Percentiles rank a stretch among this genome's conserved stretches.
Conservation (phyloP, 2,113 vertebrate genomes). For the Gymnocephalus cernua region DNA sequence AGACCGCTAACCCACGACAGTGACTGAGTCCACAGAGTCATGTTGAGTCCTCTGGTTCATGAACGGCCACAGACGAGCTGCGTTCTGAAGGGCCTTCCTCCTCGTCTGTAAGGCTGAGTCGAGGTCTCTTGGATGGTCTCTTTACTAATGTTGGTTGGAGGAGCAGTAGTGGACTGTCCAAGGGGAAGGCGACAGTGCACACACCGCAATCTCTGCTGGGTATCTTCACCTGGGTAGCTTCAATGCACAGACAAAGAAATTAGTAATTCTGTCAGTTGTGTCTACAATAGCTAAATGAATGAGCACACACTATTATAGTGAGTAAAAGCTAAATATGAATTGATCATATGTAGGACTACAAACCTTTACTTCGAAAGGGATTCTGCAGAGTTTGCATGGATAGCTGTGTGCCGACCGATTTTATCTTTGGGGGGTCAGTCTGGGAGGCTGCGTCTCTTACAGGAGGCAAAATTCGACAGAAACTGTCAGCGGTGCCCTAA, state of each 20-base stretch:
- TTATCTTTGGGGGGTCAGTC: conserved; percentile 14
- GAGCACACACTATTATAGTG: neutral
- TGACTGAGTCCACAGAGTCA: neutral
- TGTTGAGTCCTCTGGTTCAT: conserved; percentile 21
- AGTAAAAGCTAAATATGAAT: neutral
- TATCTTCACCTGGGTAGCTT: conserved; percentile 22
- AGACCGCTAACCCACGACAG: neutral
- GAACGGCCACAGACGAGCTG: neutral
- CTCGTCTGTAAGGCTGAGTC: conserved; percentile 5
- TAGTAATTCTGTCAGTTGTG: neutral
- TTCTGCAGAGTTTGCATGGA: conserved; percentile 23
- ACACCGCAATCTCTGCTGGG: conserved; percentile 37
- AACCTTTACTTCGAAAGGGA: conserved; percentile 13
- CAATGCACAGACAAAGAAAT: conserved; percentile 11
- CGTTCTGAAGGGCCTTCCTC: conserved; percentile 29
- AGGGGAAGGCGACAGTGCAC: conserved; percentile 29
- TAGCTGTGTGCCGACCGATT: conserved; percentile 24
- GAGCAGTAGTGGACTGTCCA: conserved; percentile 41
- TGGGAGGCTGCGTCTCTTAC: conserved; percentile 32
- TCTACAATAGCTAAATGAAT: neutral
- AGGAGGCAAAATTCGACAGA: neutral
- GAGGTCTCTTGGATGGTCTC: conserved; percentile 29
- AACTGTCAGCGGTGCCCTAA: neutral
- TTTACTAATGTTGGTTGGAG: conserved; percentile 39
- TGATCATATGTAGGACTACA: neutral